Evolutionary conservation across 2,888 invertebrate genomes (phyloP).

Genomic region (Nemotelus pantherinus): DNA sequence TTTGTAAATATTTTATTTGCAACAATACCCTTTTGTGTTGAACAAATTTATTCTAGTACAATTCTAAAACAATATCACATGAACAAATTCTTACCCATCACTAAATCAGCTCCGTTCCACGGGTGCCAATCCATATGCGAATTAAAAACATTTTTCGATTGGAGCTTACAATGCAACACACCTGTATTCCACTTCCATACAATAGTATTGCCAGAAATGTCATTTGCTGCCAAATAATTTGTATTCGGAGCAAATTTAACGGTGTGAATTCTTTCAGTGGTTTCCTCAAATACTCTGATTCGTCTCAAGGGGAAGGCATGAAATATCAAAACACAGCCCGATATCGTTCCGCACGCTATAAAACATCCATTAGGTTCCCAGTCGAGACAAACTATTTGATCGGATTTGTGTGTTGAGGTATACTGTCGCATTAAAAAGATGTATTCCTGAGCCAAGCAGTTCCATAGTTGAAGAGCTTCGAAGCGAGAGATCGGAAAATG

Average conservation of each 20-base stretch:
- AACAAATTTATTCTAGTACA: no score
- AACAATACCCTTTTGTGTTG: background rate
- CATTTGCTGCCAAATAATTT: constrained; percentile 59
- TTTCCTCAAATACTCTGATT: constrained; percentile 50
- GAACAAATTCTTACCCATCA: constrained; percentile 57
- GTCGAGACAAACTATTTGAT: constrained; percentile 56
- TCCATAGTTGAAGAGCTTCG: constrained; percentile 46
- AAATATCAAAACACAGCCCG: constrained; percentile 57
- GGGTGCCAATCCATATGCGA: constrained; percentile 65
- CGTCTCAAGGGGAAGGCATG: constrained; percentile 47
- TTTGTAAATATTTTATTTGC: constrained; percentile 52
- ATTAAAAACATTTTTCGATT: constrained; percentile 53
- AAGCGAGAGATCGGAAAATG: background rate
- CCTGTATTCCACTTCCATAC: constrained; percentile 56
- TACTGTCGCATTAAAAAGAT: constrained; percentile 12
- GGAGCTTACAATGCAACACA: constrained; percentile 54
- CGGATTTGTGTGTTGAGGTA: background rate
- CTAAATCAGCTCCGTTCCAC: constrained; percentile 64
- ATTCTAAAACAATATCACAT: background rate
- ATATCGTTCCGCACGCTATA: constrained; percentile 59
- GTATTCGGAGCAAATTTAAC: constrained; percentile 59
- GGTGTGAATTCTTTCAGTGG: constrained; percentile 55
- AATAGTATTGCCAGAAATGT: constrained; percentile 57
- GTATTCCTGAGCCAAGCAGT: constrained; percentile 8
- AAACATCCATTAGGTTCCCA: constrained; percentile 57